A percentile compares a stretch with the other conserved stretches of the same genome.
Evolutionary conservation across 2,888 invertebrate species (phyloP).

Genomic region (Pegoplata infirma): DNA sequence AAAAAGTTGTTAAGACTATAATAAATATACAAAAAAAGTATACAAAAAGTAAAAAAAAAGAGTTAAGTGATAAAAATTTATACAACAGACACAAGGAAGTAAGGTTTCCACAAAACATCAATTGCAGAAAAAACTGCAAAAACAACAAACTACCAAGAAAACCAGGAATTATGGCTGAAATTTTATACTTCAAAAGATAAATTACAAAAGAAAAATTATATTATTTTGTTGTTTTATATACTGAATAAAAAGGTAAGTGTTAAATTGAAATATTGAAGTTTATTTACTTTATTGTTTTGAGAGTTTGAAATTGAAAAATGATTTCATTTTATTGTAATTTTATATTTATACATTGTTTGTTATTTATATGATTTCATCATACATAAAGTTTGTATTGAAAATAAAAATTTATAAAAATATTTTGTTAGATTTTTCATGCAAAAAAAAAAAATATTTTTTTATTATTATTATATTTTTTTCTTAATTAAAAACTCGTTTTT

Average conservation of each 20-base stretch:
- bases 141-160: constrained; percentile 1
- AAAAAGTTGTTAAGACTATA: constrained; percentile 18
- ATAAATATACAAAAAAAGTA: constrained; percentile 19
- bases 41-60: constrained; percentile 16
- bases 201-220: not conserved
- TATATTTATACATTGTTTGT: too few relatives aligned
- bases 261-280: not conserved
- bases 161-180: constrained; percentile 23
- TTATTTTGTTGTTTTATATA: not conserved
- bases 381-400: not conserved
- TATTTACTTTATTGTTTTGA: not conserved
- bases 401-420: not conserved
- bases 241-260: not conserved
- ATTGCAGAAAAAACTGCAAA: not conserved
- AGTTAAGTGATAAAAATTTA: constrained; percentile 21
- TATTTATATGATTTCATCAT: not conserved
- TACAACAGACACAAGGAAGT: constrained; percentile 18
- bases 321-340: constrained; percentile 16
- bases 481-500: not conserved
- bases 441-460: not conserved
- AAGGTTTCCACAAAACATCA: not conserved
- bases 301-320: not conserved
- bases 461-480: not conserved
- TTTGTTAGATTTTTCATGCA: constrained; percentile 1
- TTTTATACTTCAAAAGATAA: not conserved